Conservation (phyloP, 2,888 invertebrate species). For the Macrosoma leucophasiata region DNA sequence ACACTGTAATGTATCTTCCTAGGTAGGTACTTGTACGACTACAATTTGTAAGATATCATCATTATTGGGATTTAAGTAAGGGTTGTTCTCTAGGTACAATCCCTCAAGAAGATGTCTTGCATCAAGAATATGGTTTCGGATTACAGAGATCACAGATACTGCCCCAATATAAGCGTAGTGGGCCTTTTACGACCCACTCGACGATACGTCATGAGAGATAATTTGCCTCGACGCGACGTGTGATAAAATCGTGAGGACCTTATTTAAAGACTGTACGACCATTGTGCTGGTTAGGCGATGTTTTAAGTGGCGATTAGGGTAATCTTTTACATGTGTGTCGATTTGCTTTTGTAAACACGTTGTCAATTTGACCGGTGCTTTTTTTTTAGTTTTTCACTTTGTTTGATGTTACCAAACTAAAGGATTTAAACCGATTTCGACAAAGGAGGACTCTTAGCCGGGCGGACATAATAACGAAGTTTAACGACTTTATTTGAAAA, state of each 20-base stretch:
- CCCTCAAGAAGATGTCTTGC: slow-evolving; percentile 35
- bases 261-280: slow-evolving; percentile 37
- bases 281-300: slow-evolving; percentile 39
- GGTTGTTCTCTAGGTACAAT: slow-evolving; percentile 23
- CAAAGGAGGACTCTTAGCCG: no score
- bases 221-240: slow-evolving; percentile 55
- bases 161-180: slow-evolving; percentile 55
- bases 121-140: slow-evolving; percentile 42
- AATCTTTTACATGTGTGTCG: slow-evolving; percentile 21
- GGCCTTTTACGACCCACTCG: slow-evolving; percentile 54
- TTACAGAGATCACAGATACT: slow-evolving; percentile 57
- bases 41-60: slow-evolving; percentile 32
- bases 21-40: no score
- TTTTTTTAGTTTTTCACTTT: no score
- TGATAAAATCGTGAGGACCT: slow-evolving; percentile 51
- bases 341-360: slow-evolving; percentile 20
- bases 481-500: no score
- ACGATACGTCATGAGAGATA: slow-evolving; percentile 43
- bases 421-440: no score
- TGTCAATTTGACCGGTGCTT: no score
- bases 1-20: no score
- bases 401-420: no score
- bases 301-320: slow-evolving; percentile 44
- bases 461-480: no score
- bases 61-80: slow-evolving; percentile 34